Evolutionary conservation across 2,797 vertebrate genomes (phyloP).

Genomic region (Anguilla pacifica): DNA sequence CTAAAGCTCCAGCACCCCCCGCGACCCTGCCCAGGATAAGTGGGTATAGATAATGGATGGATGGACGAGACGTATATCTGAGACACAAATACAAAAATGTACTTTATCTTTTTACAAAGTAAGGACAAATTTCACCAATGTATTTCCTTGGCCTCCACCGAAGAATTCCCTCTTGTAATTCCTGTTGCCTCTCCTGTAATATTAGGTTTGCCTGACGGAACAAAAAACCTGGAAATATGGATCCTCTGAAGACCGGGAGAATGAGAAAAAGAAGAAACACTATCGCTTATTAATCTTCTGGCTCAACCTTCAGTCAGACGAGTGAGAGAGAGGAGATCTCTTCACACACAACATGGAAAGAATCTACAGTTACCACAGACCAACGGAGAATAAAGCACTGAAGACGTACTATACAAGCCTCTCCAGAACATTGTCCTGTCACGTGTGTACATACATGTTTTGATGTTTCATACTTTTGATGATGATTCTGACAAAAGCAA

Average conservation of each 20-base stretch:
- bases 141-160: neutral
- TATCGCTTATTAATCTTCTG: neutral
- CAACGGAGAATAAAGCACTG: neutral
- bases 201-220: neutral
- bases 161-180: neutral
- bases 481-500: conserved; percentile 3
- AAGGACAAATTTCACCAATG: neutral
- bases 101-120: neutral
- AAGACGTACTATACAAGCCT: neutral
- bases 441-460: neutral
- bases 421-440: neutral
- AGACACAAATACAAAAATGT: neutral
- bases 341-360: neutral
- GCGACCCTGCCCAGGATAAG: too few relatives aligned
- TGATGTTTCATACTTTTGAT: neutral
- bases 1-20: too few relatives aligned
- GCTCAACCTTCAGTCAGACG: too few relatives aligned
- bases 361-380: neutral
- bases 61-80: neutral
- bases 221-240: neutral
- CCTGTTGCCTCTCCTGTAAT: neutral
- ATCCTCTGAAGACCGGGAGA: neutral
- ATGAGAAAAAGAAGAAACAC: neutral
- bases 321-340: neutral
- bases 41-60: too few relatives aligned